phyloP scores from a whole-genome alignment of 2,113 vertebrate genomes.

The Hirundichthys speculiger region DNA sequence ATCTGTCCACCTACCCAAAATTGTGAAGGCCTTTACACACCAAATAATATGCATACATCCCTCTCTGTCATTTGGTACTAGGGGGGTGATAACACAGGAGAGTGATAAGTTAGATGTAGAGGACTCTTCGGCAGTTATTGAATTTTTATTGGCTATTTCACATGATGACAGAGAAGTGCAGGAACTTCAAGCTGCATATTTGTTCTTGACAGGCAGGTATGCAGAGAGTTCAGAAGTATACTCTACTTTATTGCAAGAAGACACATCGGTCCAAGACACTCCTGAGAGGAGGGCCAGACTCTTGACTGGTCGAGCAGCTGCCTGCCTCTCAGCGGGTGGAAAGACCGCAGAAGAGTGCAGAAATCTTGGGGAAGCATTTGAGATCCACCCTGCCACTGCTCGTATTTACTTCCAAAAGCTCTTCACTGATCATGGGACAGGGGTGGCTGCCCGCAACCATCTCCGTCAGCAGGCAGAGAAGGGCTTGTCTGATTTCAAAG shows the following conservation, averaged over 20 bases:
- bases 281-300: conserved; percentile 70
- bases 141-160: conserved; percentile 82
- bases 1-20: conserved; percentile 77
- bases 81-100: conserved; percentile 5
- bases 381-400: conserved; percentile 76
- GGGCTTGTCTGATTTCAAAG: conserved; percentile 83
- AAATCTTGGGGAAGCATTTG: conserved; percentile 87
- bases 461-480: conserved; percentile 81
- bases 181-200: conserved; percentile 74
- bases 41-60: conserved; percentile 50
- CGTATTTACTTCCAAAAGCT: conserved; percentile 78
- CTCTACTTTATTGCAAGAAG: conserved; percentile 68
- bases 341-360: conserved; percentile 69
- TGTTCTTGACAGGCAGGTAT: conserved; percentile 76
- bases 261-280: conserved; percentile 8
- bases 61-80: conserved; percentile 21
- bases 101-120: conserved; percentile 19
- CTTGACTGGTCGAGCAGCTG: conserved; percentile 84
- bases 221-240: conserved; percentile 82
- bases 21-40: conserved; percentile 77
- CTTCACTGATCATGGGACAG: conserved; percentile 77
- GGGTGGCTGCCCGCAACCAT: conserved; percentile 61
- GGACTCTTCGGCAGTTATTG: conserved; percentile 56
- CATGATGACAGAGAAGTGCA: conserved; percentile 64
- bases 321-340: conserved; percentile 81